These are phyloP conservation scores for Dendrocopos noguchii DNA, from an alignment of 2,113 vertebrate species.

Conservation along the genomic window DNA sequence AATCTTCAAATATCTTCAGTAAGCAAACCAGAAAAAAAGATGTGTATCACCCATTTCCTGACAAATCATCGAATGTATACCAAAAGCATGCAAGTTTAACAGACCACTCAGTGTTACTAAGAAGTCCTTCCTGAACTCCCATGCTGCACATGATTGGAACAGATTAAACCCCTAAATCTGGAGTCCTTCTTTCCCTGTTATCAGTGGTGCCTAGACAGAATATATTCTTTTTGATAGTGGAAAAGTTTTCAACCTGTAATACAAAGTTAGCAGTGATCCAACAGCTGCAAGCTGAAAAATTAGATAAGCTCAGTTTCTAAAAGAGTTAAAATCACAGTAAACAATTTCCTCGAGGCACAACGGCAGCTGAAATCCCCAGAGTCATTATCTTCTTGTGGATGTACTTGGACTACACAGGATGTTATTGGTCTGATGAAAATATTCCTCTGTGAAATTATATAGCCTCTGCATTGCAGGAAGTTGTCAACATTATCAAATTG, in stretches of 20 bases:
- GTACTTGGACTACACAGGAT: slow-evolving; percentile 16
- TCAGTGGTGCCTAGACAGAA: background rate
- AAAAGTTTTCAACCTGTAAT: background rate
- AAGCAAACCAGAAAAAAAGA: background rate
- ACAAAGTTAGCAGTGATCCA: background rate
- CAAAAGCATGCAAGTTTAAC: background rate
- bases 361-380: background rate
- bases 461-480: slow-evolving; percentile 43
- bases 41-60: background rate
- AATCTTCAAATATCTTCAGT: background rate
- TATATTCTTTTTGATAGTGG: background rate
- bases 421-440: slow-evolving; percentile 27
- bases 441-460: slow-evolving; percentile 29
- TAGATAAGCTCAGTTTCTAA: slow-evolving; percentile 17
- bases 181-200: background rate
- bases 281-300: background rate
- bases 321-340: slow-evolving; percentile 34
- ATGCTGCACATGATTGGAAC: background rate
- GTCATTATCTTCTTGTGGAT: background rate
- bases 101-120: background rate
- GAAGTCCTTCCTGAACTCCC: background rate
- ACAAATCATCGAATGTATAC: background rate
- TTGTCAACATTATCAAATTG: slow-evolving; percentile 49
- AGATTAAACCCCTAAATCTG: background rate
- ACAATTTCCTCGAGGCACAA: background rate